Conservation (phyloP, 2,888 invertebrate genomes). For the Thera obeliscata region DNA sequence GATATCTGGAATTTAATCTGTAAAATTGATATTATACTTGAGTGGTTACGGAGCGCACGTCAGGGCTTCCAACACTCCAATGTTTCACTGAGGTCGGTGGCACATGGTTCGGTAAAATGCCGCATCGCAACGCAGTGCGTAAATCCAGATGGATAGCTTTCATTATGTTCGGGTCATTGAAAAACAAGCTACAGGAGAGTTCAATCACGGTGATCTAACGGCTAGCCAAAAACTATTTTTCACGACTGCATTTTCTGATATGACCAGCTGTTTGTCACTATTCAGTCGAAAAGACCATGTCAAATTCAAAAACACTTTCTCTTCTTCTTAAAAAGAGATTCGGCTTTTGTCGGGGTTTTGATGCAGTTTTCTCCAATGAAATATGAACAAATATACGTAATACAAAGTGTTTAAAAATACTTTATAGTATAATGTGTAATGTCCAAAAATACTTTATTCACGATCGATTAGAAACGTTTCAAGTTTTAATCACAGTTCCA, state of each 20-base stretch:
- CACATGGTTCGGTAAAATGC: constrained; percentile 23
- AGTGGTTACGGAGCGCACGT: constrained; percentile 50
- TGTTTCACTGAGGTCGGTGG: constrained; percentile 59
- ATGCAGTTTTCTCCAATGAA: too few relatives aligned
- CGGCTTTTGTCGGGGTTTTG: too few relatives aligned
- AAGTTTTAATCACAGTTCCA: too few relatives aligned
- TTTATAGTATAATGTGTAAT: too few relatives aligned
- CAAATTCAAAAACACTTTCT: too few relatives aligned
- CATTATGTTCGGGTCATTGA: constrained; percentile 7
- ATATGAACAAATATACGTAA: too few relatives aligned
- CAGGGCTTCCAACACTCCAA: constrained; percentile 64
- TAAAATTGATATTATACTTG: constrained; percentile 63
- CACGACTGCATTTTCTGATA: background rate
- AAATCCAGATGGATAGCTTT: constrained; percentile 12
- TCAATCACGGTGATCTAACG: background rate
- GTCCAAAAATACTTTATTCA: too few relatives aligned
- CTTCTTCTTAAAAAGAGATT: too few relatives aligned
- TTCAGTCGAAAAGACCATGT: too few relatives aligned
- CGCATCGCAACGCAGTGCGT: constrained; percentile 22
- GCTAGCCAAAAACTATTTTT: background rate
- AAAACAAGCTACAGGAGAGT: constrained; percentile 1
- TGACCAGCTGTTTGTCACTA: too few relatives aligned
- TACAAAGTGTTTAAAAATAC: too few relatives aligned
- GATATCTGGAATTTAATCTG: constrained; percentile 50
- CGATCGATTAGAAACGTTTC: too few relatives aligned